These are phyloP conservation scores for Hystrix brachyura DNA, from an alignment of 2,113 vertebrate species.

Conservation along the genomic window DNA sequence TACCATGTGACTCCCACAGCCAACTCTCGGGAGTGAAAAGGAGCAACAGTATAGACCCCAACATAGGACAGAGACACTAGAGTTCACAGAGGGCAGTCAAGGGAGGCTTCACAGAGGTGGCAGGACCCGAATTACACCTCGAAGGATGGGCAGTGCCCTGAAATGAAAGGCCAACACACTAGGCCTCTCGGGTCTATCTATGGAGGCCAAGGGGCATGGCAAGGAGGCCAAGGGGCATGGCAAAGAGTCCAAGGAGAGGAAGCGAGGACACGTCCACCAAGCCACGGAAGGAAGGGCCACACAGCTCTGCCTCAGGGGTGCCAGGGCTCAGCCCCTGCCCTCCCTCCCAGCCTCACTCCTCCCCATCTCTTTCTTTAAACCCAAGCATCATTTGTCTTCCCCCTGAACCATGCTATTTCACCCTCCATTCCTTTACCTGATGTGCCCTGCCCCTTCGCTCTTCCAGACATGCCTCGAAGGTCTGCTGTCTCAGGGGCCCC, in stretches of 20 bases:
- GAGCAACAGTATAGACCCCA: neutral
- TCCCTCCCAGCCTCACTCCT: neutral
- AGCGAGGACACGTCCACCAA: neutral
- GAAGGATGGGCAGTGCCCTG: neutral
- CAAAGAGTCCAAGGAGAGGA: neutral
- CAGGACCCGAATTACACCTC: neutral
- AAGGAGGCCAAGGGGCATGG: neutral
- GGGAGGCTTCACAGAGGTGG: neutral
- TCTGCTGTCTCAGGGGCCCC: neutral
- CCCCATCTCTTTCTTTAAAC: neutral
- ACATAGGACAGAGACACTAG: neutral
- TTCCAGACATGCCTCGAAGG: neutral
- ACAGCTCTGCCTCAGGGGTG: neutral
- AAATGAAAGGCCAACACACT: neutral
- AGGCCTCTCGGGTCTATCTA: neutral
- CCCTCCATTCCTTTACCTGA: neutral
- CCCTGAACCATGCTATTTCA: neutral
- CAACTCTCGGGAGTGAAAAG: neutral
- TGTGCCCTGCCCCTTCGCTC: neutral
- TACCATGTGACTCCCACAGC: neutral
- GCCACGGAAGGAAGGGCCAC: neutral
- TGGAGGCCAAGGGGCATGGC: neutral
- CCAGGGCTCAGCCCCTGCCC: accelerated
- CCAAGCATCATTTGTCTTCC: neutral
- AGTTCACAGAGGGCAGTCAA: too few relatives aligned